phyloP scores from a whole-genome alignment of 2,113 vertebrate genomes.

The Calyptomena viridis region DNA sequence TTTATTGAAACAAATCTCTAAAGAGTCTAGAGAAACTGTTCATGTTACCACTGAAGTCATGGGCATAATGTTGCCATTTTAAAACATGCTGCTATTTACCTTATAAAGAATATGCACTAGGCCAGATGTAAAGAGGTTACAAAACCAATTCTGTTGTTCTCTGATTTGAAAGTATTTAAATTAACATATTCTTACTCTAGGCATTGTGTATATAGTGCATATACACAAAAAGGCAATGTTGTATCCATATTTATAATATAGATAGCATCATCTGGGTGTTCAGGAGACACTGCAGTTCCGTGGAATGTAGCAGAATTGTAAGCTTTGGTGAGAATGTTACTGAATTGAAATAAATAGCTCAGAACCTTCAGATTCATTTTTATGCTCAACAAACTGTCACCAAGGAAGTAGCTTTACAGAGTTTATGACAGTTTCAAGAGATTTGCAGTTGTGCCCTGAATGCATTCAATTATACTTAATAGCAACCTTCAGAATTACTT shows the following conservation, averaged over 20 bases:
- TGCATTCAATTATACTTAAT: conserved; percentile 66
- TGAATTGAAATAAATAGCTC: conserved; percentile 66
- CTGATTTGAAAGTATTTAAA: background rate
- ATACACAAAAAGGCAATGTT: background rate
- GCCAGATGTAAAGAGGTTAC: background rate
- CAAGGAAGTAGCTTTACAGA: conserved; percentile 38
- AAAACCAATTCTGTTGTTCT: background rate
- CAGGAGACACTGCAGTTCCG: background rate
- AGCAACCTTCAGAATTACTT: conserved; percentile 66
- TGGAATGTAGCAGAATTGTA: background rate
- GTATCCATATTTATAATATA: background rate
- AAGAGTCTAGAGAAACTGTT: background rate
- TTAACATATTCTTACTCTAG: background rate
- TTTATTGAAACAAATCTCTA: background rate
- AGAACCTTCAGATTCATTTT: conserved; percentile 60
- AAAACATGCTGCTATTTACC: background rate
- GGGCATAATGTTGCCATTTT: background rate
- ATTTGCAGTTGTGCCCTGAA: conserved; percentile 61
- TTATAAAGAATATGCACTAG: background rate
- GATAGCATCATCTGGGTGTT: background rate
- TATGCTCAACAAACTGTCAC: conserved; percentile 58
- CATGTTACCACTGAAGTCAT: background rate
- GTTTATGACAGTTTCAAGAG: conserved; percentile 62
- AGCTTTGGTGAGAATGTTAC: background rate
- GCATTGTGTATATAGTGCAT: background rate